phyloP scores from a whole-genome alignment of 2,113 vertebrate genomes.

The Pachyramphus minor region DNA sequence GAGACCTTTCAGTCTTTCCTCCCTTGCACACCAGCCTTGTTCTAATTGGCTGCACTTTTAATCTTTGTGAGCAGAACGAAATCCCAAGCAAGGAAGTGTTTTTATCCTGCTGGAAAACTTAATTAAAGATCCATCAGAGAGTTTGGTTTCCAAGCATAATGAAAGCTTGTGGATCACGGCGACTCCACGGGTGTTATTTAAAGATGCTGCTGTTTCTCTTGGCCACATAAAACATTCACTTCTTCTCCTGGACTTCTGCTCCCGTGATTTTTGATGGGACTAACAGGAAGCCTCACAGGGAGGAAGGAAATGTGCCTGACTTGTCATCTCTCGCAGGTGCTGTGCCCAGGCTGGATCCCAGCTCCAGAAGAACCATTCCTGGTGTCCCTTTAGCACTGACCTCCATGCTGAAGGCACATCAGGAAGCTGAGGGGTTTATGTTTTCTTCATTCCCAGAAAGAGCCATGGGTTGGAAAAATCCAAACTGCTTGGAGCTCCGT shows the following conservation, averaged over 20 bases:
- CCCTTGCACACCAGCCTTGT: background rate
- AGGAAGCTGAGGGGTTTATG: background rate
- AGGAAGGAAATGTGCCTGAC: background rate
- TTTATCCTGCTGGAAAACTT: background rate
- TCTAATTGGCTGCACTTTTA: slow-evolving; percentile 19
- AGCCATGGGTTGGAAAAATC: background rate
- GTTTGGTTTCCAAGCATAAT: background rate
- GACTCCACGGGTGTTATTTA: background rate
- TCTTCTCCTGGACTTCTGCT: background rate
- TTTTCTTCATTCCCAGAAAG: background rate
- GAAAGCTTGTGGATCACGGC: rapidly evolving
- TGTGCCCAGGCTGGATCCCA: background rate
- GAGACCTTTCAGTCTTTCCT: background rate
- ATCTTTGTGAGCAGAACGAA: background rate
- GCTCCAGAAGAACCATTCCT: rapidly evolving
- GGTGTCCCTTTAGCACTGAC: background rate
- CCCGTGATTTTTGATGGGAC: background rate
- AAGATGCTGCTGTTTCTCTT: background rate
- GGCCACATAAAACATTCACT: background rate
- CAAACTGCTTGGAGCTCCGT: background rate
- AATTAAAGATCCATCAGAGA: background rate
- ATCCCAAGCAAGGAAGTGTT: background rate
- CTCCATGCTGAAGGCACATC: rapidly evolving
- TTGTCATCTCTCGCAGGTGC: background rate
- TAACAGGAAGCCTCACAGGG: background rate